Evolutionary conservation across 2,113 vertebrate species (phyloP).

Genomic region (Corydoras maculifer): DNA sequence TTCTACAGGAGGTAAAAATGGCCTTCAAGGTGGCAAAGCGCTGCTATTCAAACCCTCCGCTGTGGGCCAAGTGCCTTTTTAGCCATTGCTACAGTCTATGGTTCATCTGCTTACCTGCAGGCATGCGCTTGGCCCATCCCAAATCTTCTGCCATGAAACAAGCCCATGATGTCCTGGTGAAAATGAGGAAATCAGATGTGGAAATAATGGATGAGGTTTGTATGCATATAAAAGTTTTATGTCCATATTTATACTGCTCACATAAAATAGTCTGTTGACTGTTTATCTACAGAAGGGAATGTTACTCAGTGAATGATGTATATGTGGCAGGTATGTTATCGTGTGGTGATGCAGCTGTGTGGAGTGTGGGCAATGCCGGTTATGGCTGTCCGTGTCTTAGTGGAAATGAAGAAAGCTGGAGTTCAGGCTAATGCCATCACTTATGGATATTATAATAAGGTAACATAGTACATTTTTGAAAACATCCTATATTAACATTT

Average conservation of each 20-base stretch:
- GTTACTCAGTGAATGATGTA: too few relatives aligned
- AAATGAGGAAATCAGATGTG: slow-evolving; percentile 87
- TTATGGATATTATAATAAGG: slow-evolving; percentile 99
- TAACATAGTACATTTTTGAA: slow-evolving; percentile 41
- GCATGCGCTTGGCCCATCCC: slow-evolving; percentile 75
- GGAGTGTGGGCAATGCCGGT: slow-evolving; percentile 88
- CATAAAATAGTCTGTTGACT: too few relatives aligned
- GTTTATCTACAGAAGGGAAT: too few relatives aligned
- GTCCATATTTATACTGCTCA: too few relatives aligned
- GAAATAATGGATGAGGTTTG: slow-evolving; percentile 88
- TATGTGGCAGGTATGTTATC: slow-evolving; percentile 82
- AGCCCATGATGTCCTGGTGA: slow-evolving; percentile 84
- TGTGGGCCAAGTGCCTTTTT: slow-evolving; percentile 91
- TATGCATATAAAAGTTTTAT: not conserved
- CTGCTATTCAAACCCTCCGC: slow-evolving; percentile 74
- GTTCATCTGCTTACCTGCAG: slow-evolving; percentile 95
- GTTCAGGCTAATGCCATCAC: slow-evolving; percentile 94
- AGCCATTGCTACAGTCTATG: slow-evolving; percentile 95
- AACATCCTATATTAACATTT: not conserved
- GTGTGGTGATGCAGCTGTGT: slow-evolving; percentile 95
- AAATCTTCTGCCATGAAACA: slow-evolving; percentile 86
- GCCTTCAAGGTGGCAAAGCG: slow-evolving; percentile 88
- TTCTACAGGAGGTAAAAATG: slow-evolving; percentile 84
- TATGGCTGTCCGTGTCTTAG: slow-evolving; percentile 88
- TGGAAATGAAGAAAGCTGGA: slow-evolving; percentile 94